Base-by-base conservation (phyloP, 2,888 invertebrate genomes). In the Scrobipalpa atriplicella region DNA sequence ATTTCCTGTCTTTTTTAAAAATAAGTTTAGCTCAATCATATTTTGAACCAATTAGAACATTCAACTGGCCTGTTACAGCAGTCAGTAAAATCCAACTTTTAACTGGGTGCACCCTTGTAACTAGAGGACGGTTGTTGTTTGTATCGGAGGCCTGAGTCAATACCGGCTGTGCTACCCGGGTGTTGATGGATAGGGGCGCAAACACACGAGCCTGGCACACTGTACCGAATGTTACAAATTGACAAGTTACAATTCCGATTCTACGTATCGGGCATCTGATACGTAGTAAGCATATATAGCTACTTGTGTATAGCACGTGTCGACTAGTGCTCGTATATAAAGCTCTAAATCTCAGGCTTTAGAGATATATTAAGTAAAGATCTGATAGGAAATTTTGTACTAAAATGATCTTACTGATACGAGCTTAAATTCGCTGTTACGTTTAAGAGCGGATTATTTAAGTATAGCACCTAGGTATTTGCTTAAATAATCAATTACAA, bases 101-200 rank as follows among this genome's bases (percentile, higher is more conserved):
- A 47, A 47, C 47, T 47, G 16, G 47, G 16, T 6, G 5, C 6
- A n/a, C 6, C 6, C 43, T 43, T 13, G 52, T 52, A 9, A 54
- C 21, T 0, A 54, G 21, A 54, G 54, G 21, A 54, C 19, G 21
- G 54, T 18, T 21, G 58, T 36, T 61, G 39, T 39, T 38, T 61
- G 61, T 61, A 39, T 61, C 9, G 8, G 21, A 18, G 3, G 62
- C 62, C 62, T 62, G n/a, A 62, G 62, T 62, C 62, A 62, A 47
- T 62, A 62, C 19, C 1, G 47, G n/a, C 47, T 7, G n/a, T 39
- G 36, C 29, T 58, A 18, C 39, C 7, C 11, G 16, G 16, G 61
- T 36, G 16, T 39, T 19, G 38, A 61, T 18, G 47, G 39, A 61
- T 39, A 39, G n/a, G 61, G n/a, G 43, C 8, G 47, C 62, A 41